Conservation (phyloP, 2,113 vertebrate genomes). For the Psettodes erumei region DNA sequence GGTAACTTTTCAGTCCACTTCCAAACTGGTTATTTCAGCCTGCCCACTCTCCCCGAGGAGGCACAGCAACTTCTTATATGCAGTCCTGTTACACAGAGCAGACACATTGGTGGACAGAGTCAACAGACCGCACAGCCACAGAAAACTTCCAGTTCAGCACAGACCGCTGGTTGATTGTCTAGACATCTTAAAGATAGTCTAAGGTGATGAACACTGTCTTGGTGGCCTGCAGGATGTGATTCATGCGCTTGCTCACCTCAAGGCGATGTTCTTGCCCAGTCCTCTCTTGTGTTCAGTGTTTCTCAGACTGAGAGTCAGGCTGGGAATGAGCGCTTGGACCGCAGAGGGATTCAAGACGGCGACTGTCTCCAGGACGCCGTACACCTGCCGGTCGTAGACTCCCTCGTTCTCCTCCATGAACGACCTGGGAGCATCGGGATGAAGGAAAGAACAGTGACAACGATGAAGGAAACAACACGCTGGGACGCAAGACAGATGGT, state of each 20-base stretch:
- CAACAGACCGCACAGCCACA: not conserved
- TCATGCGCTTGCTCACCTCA: conserved; percentile 84
- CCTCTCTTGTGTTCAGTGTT: conserved; percentile 91
- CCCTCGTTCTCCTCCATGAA: conserved; percentile 90
- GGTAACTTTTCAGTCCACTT: conserved; percentile 76
- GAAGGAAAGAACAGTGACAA: conserved; percentile 12
- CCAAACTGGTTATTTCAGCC: conserved; percentile 90
- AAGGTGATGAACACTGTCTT: conserved; percentile 16
- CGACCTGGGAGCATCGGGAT: conserved; percentile 78
- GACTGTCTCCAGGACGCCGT: conserved; percentile 87
- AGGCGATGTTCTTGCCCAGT: conserved; percentile 88
- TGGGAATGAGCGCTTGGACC: conserved; percentile 87
- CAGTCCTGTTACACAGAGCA: conserved; percentile 82
- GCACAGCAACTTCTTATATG: conserved; percentile 90
- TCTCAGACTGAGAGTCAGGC: conserved; percentile 87
- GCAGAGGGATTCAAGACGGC: conserved; percentile 83
- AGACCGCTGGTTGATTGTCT: conserved; percentile 40
- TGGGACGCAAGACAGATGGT: not conserved
- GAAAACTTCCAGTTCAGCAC: conserved; percentile 13
- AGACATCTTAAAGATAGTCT: conserved; percentile 66
- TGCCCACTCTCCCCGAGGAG: conserved; percentile 89
- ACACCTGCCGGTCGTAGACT: conserved; percentile 88
- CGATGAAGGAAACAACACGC: not conserved
- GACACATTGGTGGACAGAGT: conserved; percentile 10
- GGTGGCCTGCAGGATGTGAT: conserved; percentile 35